Evolutionary conservation across 35 echinoderm and acorn worm species (phyloP), one percentile per base, ranked within the genome.

Genomic region (Apostichopus japonicus): DNA sequence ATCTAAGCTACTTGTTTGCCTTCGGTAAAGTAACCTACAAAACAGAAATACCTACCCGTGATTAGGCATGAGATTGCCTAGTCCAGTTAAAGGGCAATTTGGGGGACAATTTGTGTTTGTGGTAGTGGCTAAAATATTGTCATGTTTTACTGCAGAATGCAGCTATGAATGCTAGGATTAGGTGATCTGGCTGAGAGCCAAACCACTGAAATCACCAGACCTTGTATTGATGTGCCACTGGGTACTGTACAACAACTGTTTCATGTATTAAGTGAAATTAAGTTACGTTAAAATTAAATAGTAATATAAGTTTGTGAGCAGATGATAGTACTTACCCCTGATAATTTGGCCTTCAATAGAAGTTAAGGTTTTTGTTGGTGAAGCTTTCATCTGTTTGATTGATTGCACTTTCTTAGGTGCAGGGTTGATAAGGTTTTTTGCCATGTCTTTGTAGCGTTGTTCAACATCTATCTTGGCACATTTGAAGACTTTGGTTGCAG

Each of bases 401-500:
- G 14, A 8, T 14, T 44, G 17, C 54, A 88, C 22, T 10, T 17
- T 6, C 52, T 72, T 70, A 15, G 86, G 86, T 10, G 63, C 4
- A 58, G 86, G 86, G 44, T 88, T 88, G 19, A 88, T 88, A 10
- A 88, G 57, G 10, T 70, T 10, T 8, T 33, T 17, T 11, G 57
- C 63, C 0, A 5, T 23, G 10, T 10, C 6, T 65, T 70, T 4
- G 17, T 10, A 23, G 22, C 22, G 8, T 10, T 88, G 58, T 1
- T 44, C 57, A 11, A 70, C 59, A 14, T 8, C 23, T 9, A 88
- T 65, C 8, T 88, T 24, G 1, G 86, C 65, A 62, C 86, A 70
- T 70, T 27, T 88, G 23, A 27, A 88, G 11, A 88, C 59, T 72
- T 70, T 88, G 24, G 86, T 27, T 72, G 54, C 59, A 88, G 58